phyloP scores from a whole-genome alignment of 1,140 invertebrate species.

The Paraescarpia echinospica region DNA sequence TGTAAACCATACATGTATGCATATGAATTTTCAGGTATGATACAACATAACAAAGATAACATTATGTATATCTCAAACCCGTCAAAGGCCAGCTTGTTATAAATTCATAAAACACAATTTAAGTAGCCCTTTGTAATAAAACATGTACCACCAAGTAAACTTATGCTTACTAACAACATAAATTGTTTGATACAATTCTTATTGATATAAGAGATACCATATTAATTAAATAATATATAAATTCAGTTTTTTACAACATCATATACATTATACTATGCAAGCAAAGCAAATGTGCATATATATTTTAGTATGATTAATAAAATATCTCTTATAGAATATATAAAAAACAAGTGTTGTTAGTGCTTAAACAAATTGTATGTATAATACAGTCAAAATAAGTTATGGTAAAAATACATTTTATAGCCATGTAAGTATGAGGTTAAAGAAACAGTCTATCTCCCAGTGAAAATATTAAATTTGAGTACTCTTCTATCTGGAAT shows the following conservation, averaged over 20 bases:
- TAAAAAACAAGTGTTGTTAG: neutral
- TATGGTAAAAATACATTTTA: neutral
- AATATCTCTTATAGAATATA: neutral
- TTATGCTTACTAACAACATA: neutral
- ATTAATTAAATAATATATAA: neutral
- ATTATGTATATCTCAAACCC: neutral
- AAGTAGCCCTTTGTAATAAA: too few relatives aligned
- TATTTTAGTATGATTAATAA: neutral
- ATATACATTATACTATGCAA: neutral
- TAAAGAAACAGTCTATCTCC: neutral
- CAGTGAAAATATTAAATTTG: neutral
- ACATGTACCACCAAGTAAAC: neutral
- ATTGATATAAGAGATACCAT: neutral
- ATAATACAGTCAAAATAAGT: neutral
- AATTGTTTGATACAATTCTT: neutral
- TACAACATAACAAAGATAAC: neutral
- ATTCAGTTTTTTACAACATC: neutral
- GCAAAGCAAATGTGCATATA: neutral
- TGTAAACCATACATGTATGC: neutral
- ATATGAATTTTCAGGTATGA: neutral
- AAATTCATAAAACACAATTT: too few relatives aligned
- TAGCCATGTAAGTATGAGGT: neutral
- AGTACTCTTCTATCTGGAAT: neutral
- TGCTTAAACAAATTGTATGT: neutral
- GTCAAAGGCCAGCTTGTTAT: too few relatives aligned